Evolutionary conservation across 2,113 vertebrate species (phyloP).

Genomic region (Aplodontia rufa): DNA sequence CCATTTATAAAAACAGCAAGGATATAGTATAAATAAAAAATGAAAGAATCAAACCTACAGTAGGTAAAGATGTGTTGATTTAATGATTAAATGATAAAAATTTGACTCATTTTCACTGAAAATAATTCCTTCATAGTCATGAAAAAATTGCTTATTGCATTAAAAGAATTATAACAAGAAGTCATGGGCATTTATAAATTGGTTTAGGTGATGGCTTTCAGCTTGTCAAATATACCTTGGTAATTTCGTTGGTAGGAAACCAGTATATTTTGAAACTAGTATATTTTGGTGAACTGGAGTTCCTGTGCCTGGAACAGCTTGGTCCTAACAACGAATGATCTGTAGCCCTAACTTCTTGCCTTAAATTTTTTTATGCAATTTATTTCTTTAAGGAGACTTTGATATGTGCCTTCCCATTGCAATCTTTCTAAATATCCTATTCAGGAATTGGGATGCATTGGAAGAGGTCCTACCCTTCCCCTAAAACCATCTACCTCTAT

Average conservation of each 20-base stretch:
- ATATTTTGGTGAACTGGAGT: neutral
- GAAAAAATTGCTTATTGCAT: neutral
- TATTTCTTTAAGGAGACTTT: neutral
- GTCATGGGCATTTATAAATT: neutral
- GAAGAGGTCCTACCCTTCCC: neutral
- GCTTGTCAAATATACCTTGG: neutral
- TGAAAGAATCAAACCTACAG: neutral
- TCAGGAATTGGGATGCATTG: neutral
- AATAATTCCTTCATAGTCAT: neutral
- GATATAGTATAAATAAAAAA: neutral
- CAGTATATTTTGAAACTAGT: too few relatives aligned
- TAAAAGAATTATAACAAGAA: neutral
- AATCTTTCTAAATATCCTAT: neutral
- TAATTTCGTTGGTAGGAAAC: neutral
- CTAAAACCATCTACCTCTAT: neutral
- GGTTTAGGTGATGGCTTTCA: neutral
- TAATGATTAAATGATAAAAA: neutral
- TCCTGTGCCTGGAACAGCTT: neutral
- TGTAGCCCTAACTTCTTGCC: neutral
- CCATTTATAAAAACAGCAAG: neutral
- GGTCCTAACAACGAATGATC: too few relatives aligned
- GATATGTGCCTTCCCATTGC: neutral
- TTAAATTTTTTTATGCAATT: neutral
- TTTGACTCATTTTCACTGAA: neutral
- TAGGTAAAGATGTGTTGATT: constrained; percentile 7